Percentiles rank a stretch among this genome's conserved stretches.
phyloP scores from a whole-genome alignment of 1,140 invertebrate species.

The Gonioctena quinquepunctata region DNA sequence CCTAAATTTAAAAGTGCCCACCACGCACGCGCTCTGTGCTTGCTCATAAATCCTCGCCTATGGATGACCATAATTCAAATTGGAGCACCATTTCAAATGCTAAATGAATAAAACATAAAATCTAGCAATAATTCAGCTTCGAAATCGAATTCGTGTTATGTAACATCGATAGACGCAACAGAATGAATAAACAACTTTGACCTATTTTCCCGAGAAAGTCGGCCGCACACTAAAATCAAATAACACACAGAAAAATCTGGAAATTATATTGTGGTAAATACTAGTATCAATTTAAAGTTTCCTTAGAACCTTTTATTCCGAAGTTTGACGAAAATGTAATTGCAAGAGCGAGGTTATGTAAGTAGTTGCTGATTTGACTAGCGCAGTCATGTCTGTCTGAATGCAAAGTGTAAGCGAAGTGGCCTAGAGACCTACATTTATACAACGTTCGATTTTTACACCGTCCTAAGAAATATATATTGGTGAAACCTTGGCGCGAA shows the following conservation, averaged over 20 bases:
- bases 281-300: neutral
- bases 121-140: slow-evolving; percentile 17
- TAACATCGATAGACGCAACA: slow-evolving; percentile 30
- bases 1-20: slow-evolving; percentile 20
- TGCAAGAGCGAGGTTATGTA: slow-evolving; percentile 16
- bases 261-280: neutral
- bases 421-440: slow-evolving; percentile 73
- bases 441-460: slow-evolving; percentile 62
- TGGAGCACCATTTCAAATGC: slow-evolving; percentile 12
- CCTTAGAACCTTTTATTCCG: too few species aligned
- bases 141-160: slow-evolving; percentile 34
- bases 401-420: slow-evolving; percentile 70
- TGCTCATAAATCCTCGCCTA: neutral
- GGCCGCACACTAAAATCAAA: neutral
- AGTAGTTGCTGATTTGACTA: slow-evolving; percentile 21
- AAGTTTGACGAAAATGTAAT: neutral
- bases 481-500: slow-evolving; percentile 54
- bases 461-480: slow-evolving; percentile 54
- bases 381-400: slow-evolving; percentile 53
- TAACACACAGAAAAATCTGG: neutral
- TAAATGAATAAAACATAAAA: slow-evolving; percentile 24
- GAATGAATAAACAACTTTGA: slow-evolving; percentile 37
- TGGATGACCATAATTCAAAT: neutral
- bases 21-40: neutral
- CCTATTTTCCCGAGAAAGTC: slow-evolving; percentile 40